Evolutionary conservation across 2,888 invertebrate species (phyloP).

Genomic region (Chloroclysta siterata): DNA sequence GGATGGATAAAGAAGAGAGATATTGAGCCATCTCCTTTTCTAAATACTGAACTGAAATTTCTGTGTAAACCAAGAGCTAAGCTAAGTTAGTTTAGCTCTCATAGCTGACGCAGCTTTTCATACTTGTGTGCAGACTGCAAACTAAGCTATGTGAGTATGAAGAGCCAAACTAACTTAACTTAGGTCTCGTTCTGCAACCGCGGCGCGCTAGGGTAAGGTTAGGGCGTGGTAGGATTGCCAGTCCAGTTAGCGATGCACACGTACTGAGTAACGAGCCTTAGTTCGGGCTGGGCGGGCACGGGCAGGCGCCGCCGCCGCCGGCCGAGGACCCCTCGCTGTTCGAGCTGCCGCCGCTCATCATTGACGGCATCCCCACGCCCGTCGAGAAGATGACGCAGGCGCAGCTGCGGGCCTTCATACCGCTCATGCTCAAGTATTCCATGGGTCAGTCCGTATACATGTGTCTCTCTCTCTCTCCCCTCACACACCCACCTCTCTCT

Average conservation of each 20-base stretch:
- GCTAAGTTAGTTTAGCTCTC: too few relatives aligned
- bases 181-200: too few relatives aligned
- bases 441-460: constrained; percentile 86
- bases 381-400: constrained; percentile 99
- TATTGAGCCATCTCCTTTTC: too few relatives aligned
- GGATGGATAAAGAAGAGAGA: too few relatives aligned
- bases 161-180: too few relatives aligned
- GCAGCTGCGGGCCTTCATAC: constrained; percentile 97
- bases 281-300: constrained; percentile 79
- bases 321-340: constrained; percentile 97
- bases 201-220: too few relatives aligned
- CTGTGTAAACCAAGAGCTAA: too few relatives aligned
- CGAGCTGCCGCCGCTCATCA: constrained; percentile 97
- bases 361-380: constrained; percentile 98
- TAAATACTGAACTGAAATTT: too few relatives aligned
- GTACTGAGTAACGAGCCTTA: constrained; percentile 84
- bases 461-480: not conserved
- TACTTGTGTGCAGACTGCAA: too few relatives aligned
- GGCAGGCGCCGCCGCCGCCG: constrained; percentile 79
- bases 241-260: not conserved
- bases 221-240: not conserved
- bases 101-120: too few relatives aligned
- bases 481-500: not conserved
- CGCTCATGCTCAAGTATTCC: constrained; percentile 98
- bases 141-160: too few relatives aligned